phyloP scores from a whole-genome alignment of 2,888 invertebrate genomes.

The Ferrisia virgata region DNA sequence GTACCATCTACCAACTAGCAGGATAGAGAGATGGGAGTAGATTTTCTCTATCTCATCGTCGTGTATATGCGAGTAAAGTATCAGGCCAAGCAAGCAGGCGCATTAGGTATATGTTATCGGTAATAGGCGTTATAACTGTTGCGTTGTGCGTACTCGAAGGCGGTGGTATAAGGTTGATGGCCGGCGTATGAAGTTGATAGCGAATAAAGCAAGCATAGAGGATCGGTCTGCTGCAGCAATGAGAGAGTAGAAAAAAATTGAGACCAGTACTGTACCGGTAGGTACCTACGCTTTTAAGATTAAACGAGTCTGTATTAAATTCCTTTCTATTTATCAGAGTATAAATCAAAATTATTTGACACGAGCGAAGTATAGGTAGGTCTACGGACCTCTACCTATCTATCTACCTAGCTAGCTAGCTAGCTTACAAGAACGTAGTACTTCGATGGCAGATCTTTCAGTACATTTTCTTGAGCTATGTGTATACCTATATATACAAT shows the following conservation, averaged over 20 bases:
- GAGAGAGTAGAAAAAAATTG: neutral
- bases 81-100: too few species aligned
- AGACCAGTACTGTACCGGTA: too few species aligned
- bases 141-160: slow-evolving; percentile 1
- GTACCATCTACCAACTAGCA: too few species aligned
- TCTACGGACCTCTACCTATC: neutral
- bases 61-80: too few species aligned
- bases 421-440: too few species aligned
- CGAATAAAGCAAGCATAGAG: neutral
- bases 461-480: too few species aligned
- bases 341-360: slow-evolving; percentile 46
- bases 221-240: neutral
- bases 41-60: neutral
- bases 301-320: slow-evolving; percentile 9
- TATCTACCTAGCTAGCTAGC: too few species aligned
- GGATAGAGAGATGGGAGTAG: too few species aligned
- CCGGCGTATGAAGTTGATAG: neutral
- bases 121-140: slow-evolving; percentile 1
- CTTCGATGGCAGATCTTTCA: too few species aligned
- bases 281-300: neutral
- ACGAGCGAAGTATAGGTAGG: neutral
- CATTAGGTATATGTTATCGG: neutral
- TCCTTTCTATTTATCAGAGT: slow-evolving; percentile 28
- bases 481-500: too few species aligned
- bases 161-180: neutral